Evolutionary conservation across 2,113 vertebrate species (phyloP).

Genomic region (Hemibagrus wyckioides): DNA sequence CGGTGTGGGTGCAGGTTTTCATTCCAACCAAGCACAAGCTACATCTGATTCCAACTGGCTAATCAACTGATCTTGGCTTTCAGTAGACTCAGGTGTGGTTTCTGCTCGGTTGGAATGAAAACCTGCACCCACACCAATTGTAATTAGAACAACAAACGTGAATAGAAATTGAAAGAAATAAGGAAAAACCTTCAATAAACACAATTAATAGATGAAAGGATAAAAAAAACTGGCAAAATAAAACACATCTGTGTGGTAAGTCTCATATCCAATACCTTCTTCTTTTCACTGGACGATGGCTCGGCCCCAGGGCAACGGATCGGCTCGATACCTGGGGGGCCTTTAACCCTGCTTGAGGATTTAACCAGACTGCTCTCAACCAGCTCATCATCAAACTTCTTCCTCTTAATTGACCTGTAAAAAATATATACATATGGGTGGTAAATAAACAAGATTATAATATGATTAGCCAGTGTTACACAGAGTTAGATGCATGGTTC

Average conservation of each 20-base stretch:
- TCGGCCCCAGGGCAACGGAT: slow-evolving; percentile 85
- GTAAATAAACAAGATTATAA: background rate
- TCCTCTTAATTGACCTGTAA: slow-evolving; percentile 91
- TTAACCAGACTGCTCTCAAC: slow-evolving; percentile 96
- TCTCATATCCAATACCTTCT: slow-evolving; percentile 76
- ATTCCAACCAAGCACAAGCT: too few species aligned
- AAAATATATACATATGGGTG: background rate
- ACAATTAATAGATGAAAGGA: background rate
- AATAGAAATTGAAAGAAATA: background rate
- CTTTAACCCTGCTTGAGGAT: slow-evolving; percentile 89
- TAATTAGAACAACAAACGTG: too few species aligned
- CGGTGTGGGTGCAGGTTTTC: too few species aligned
- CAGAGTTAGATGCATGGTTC: background rate
- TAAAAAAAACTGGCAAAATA: background rate
- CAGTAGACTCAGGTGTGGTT: too few species aligned
- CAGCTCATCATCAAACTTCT: slow-evolving; percentile 96
- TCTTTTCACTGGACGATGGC: slow-evolving; percentile 87
- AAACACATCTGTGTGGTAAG: background rate
- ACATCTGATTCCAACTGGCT: too few species aligned
- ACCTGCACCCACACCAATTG: too few species aligned
- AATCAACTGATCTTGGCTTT: too few species aligned
- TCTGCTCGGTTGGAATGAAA: too few species aligned
- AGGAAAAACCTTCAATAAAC: background rate
- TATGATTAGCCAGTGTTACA: background rate
- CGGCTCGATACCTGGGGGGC: slow-evolving; percentile 82